Evolutionary conservation across 2,888 invertebrate species (phyloP).

Genomic region (Cephus nigrinus): DNA sequence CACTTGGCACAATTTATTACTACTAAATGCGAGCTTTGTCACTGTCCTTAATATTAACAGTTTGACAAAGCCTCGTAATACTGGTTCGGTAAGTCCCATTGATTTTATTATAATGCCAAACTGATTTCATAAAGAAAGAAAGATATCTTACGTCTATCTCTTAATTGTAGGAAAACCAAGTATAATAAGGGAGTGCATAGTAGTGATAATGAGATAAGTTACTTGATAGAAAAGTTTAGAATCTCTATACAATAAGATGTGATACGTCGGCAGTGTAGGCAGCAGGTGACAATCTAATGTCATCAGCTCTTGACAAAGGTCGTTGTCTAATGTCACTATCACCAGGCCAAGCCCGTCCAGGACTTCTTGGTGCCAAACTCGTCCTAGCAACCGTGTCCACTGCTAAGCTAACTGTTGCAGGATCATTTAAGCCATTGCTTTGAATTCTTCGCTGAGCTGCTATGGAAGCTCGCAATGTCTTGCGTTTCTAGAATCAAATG

Average conservation of each 20-base stretch:
- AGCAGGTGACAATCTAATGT: conserved; percentile 70
- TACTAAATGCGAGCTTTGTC: neutral
- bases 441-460: conserved; percentile 82
- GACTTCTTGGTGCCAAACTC: conserved; percentile 67
- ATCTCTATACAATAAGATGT: conserved; percentile 77
- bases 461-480: conserved; percentile 83
- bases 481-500: conserved; percentile 81
- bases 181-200: neutral
- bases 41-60: neutral
- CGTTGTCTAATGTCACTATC: conserved; percentile 75
- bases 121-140: neutral
- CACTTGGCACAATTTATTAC: conserved; percentile 5
- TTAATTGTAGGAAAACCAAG: neutral
- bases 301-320: conserved; percentile 68
- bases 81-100: conserved; percentile 19
- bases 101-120: neutral
- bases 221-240: conserved; percentile 10
- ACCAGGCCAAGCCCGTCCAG: conserved; percentile 77
- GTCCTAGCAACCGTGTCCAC: conserved; percentile 72
- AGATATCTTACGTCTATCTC: neutral
- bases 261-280: conserved; percentile 85
- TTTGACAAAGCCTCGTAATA: conserved; percentile 13
- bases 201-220: neutral
- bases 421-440: conserved; percentile 83
- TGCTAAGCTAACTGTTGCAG: conserved; percentile 83